Conservation (phyloP, 2,888 invertebrate species). For the Meteorus cinctellus region DNA sequence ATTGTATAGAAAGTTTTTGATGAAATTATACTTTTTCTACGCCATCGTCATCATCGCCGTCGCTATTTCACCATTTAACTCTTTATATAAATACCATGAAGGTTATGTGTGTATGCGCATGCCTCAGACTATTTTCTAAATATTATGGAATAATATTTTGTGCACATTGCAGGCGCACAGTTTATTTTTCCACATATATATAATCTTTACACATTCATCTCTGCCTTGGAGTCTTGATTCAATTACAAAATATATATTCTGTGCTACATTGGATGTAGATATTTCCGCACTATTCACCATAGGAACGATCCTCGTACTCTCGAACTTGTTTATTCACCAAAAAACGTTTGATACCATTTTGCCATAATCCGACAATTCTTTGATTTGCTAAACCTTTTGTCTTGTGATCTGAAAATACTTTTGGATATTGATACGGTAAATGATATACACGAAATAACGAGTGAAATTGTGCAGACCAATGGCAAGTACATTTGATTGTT, state of each 20-base stretch:
- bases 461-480: too few relatives aligned
- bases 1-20: neutral
- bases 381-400: too few relatives aligned
- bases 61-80: too few relatives aligned
- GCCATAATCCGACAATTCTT: too few relatives aligned
- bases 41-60: neutral
- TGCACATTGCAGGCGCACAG: conserved; percentile 28
- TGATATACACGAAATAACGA: too few relatives aligned
- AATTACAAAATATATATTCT: neutral
- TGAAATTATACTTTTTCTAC: neutral
- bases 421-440: too few relatives aligned
- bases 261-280: neutral
- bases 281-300: neutral
- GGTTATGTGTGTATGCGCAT: neutral
- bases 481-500: too few relatives aligned
- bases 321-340: too few relatives aligned
- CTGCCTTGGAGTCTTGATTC: neutral
- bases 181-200: conserved; percentile 44
- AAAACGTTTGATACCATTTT: too few relatives aligned
- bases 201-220: neutral
- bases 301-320: too few relatives aligned
- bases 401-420: too few relatives aligned
- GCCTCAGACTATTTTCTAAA: conserved; percentile 59
- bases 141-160: conserved; percentile 63
- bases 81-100: neutral